Evolutionary conservation across 2,888 invertebrate species (phyloP), one percentile per base, ranked within the genome.

Genomic region (Lutraria lutraria): DNA sequence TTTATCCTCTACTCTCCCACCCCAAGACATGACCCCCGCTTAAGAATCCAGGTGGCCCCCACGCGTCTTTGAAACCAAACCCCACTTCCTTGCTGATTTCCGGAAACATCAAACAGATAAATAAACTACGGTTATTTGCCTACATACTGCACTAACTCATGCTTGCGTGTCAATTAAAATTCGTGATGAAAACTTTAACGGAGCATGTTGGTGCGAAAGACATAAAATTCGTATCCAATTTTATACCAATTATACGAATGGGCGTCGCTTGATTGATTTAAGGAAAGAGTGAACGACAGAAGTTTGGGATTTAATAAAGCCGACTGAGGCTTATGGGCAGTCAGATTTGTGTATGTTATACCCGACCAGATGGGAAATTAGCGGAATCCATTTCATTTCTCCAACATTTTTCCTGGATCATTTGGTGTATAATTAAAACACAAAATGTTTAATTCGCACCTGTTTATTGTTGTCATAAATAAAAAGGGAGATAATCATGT

Each of bases 41-140:
- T 80, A 25, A 31, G 54, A 16, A 29, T 34, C 83, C 87, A 88
- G 68, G 80, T 88, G 87, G 83, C 63, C 80, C 83, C 87, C 87
- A 88, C 87, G 83, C 87, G 83, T 80, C 15, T 21, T 21, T 88
- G 87, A 88, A 88, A 88, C 79, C 43, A 85, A 82, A 81, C 72
- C 85, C 56, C 34, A 25, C 52, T 82, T 82, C 29, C 34, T 43
- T 43, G 56, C 43, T 52, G 60, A 60, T 90, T 76, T 90, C 90
- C 88, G 90, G 92, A 88, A 92, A 88, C 92, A 86, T 92, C 90
- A 92, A 92, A 92, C 85, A 56, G 79, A 85, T 56, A 60, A 85
- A 80, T 60, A 85, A 80, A 34, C 85, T n/a, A 1, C 8, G n/a
- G 81, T 13, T 34, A 25, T 19, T 19, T 34, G 19, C 8, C 79